phyloP scores from a whole-genome alignment of 2,888 invertebrate genomes.

The Cheilosia soror region DNA sequence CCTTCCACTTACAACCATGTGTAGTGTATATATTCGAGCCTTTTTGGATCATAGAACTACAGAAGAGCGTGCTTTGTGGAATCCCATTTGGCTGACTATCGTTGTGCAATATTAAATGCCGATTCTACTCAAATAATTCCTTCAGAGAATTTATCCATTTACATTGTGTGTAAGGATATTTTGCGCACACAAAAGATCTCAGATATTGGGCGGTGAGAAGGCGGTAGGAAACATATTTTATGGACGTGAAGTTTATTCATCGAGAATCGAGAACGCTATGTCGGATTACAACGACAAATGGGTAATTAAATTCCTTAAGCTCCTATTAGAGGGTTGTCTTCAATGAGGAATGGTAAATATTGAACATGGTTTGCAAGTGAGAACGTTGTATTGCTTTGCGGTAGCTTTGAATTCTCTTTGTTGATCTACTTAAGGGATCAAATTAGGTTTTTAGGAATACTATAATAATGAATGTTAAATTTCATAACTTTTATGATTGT shows the following conservation, averaged over 20 bases:
- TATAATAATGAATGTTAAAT: too few species aligned
- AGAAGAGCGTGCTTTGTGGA: slow-evolving; percentile 41
- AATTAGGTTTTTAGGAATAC: not conserved
- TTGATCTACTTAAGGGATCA: not conserved
- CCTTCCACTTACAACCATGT: slow-evolving; percentile 37
- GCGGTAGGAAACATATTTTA: slow-evolving; percentile 7
- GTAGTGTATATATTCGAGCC: slow-evolving; percentile 16
- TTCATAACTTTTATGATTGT: too few species aligned
- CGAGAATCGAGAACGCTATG: not conserved
- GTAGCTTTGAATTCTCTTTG: not conserved
- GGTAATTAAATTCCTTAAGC: slow-evolving; percentile 27
- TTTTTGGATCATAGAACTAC: slow-evolving; percentile 3
- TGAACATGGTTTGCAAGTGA: not conserved
- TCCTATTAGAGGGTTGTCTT: not conserved
- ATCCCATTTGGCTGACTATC: slow-evolving; percentile 52
- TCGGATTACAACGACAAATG: slow-evolving; percentile 13
- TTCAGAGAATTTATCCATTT: slow-evolving; percentile 53
- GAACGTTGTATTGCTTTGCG: not conserved
- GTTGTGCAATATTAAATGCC: slow-evolving; percentile 66
- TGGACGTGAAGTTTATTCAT: slow-evolving; percentile 5
- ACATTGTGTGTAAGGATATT: slow-evolving; percentile 22
- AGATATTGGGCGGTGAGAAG: not conserved
- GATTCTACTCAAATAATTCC: slow-evolving; percentile 53
- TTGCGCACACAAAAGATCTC: not conserved
- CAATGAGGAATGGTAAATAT: slow-evolving; percentile 1